Base-by-base conservation (phyloP, 2,888 invertebrate genomes). In the Leptinotarsa peninsularis region DNA sequence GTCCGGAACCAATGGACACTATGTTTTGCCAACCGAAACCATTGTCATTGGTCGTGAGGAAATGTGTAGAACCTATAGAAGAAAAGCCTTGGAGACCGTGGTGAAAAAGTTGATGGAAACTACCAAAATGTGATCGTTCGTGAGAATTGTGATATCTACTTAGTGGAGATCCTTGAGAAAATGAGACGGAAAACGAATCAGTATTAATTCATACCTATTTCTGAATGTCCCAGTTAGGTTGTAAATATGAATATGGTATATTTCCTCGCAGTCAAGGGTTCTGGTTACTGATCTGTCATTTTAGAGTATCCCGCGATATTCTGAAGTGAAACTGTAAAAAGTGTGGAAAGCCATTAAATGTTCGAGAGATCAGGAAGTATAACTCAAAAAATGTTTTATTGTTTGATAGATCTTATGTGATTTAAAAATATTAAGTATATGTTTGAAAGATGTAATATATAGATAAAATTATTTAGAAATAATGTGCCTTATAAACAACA, bases 71-170 rank as follows among this genome's bases (percentile, higher is more conserved):
- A 2, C 90, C 90, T 73, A 88, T 89, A 77, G 90, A 91, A 77
- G 94, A 94, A 66, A 93, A 93, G 84, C 94, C 94, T 43, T 95
- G 95, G 95, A 91, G 95, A 84, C 95, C 95, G 3, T 95, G 95
- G 95, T 88, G 73, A 77, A 78, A 72, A 7, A 56, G 67, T 50
- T 76, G 67, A 15, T 63, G 60, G 63, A 50, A 58, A 43, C 60
- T 52, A 56, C 50, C 33, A 50, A 17, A 50, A 14, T 67, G 67
- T 67, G 67, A 67, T 67, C 4, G 66, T 33, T 67, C 49, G 60
- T 74, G 67, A 71, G 60, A 76, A 74, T 58, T 76, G 78, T 78
- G 79, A 79, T 79, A 76, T 70, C 60, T 71, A 63, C 63, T 63
- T 72, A 60, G 66, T 76, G 69, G 56, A 66, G 68, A 68, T 27